phyloP scores from a whole-genome alignment of 2,113 vertebrate species.

The Pardalotus punctatus region DNA sequence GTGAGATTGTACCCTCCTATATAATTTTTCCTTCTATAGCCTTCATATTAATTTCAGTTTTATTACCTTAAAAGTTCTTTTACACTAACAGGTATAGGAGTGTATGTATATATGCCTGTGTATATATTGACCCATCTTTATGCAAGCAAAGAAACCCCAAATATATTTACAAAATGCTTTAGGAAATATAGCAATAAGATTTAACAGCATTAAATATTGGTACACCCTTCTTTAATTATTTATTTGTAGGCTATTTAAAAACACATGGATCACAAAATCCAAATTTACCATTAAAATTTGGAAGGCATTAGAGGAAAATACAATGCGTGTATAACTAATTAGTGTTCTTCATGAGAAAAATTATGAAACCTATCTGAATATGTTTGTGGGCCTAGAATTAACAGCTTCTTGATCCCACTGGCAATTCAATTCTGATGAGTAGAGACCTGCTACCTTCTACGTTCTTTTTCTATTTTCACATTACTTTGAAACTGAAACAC shows the following conservation, averaged over 20 bases:
- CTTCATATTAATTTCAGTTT: not conserved
- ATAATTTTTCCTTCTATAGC: not conserved
- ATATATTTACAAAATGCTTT: not conserved
- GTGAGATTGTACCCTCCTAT: not conserved
- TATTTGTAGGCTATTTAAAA: not conserved
- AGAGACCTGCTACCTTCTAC: not conserved
- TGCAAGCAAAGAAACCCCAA: not conserved
- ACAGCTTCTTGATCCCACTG: not conserved
- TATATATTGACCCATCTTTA: not conserved
- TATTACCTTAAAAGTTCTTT: not conserved
- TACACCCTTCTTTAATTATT: not conserved
- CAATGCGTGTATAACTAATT: accelerated
- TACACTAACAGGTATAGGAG: not conserved
- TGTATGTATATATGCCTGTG: accelerated
- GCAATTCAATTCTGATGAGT: not conserved
- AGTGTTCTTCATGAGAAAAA: not conserved
- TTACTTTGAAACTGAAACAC: not conserved
- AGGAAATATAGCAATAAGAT: not conserved
- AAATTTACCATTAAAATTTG: not conserved
- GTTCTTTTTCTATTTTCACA: not conserved
- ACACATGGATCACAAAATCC: not conserved
- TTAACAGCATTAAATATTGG: not conserved
- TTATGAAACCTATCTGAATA: not conserved
- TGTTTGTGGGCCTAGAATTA: not conserved
- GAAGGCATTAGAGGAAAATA: not conserved